Evolutionary conservation across 2,888 invertebrate genomes (phyloP).

Genomic region (Latrodectus elegans): DNA sequence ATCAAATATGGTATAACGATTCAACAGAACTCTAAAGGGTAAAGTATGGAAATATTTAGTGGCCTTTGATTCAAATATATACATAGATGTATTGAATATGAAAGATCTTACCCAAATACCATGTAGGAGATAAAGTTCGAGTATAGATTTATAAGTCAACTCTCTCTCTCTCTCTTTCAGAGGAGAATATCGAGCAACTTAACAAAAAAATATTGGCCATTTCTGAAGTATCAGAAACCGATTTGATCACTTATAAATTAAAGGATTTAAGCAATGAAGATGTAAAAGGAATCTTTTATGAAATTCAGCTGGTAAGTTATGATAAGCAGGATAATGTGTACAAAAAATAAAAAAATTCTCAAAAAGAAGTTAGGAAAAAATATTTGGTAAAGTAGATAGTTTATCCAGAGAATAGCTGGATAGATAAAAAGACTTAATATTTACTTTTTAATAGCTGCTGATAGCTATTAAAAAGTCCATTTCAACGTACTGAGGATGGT

Average conservation of each 20-base stretch:
- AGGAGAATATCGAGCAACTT: neutral
- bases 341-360: neutral
- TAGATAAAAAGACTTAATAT: neutral
- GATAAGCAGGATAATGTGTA: neutral
- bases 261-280: neutral
- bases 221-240: neutral
- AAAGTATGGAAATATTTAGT: neutral
- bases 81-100: neutral
- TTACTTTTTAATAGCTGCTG: neutral
- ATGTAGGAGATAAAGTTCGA: neutral
- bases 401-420: neutral
- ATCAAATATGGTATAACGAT: neutral
- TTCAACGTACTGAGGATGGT: neutral
- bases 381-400: neutral
- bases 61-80: neutral
- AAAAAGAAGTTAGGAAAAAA: neutral
- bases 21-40: too few relatives aligned
- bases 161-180: too few relatives aligned
- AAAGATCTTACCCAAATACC: too few relatives aligned
- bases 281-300: neutral
- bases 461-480: neutral
- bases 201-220: too few relatives aligned
- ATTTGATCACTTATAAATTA: neutral
- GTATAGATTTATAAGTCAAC: neutral
- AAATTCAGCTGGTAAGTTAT: neutral